Evolutionary conservation across 2,888 invertebrate species (phyloP), one percentile per base, ranked within the genome.

Genomic region (Tetranychus truncatus): DNA sequence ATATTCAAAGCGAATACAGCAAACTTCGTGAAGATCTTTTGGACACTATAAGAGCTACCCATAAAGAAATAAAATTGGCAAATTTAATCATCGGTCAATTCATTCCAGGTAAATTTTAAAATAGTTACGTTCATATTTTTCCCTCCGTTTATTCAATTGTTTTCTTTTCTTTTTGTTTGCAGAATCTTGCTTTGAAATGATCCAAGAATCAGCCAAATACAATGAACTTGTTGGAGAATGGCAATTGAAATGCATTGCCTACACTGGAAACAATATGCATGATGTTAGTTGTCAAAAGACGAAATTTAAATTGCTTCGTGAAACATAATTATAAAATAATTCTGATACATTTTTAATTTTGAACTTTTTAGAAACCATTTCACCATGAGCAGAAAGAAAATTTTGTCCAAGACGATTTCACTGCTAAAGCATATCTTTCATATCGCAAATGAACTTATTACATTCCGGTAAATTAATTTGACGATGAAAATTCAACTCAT

Each of bases 211-310:
- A 81, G 90, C 95, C 71, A 89, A 91, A 81, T 99, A 96, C 95
- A 97, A 95, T 84, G 95, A 95, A 83, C 96, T 97, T 81, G 91
- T 95, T 55, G 96, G 96, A 55, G 97, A 99, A 83, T 99, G 96
- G 92, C 95, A 97, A 82, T 87, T 99, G 72, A 90, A 91, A 82
- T 96, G 96, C 83, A 95, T 99, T 8, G 97, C 97, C 0, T 99
- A 99, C 83, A 95, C 96, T 8, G 97, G 97, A 0, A 99, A 99
- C 84, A 99, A 99, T 82, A 96, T 97, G 94, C 86, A 90, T 76
- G 91, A 91, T 69, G 69, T 69, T 11, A 69, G 69, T 69, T 20
- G 20, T 20, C 69, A 20, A 24, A 20, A 6, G 4, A 20, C 11
- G 6, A 15, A 55, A 55, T 55, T 6, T 4, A 34, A 34, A 34